Percentiles rank a stretch among this genome's conserved stretches.
Evolutionary conservation across 2,113 vertebrate genomes (phyloP).

Genomic region (Anthoscopus minutus): DNA sequence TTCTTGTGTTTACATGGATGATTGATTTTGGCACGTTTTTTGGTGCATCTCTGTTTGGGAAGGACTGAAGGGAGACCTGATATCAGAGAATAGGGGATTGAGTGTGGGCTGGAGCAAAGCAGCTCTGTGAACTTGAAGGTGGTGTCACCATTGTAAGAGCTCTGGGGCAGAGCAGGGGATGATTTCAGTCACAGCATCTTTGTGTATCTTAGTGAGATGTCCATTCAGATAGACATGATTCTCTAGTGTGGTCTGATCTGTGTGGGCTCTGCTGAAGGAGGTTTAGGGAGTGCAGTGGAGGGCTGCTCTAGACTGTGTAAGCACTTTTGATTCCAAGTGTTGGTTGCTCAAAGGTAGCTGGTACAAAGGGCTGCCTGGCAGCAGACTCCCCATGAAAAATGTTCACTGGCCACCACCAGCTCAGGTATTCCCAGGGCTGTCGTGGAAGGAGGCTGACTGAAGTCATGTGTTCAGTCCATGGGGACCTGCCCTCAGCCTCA

Average conservation of each 20-base stretch:
- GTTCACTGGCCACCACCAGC: rapidly evolving
- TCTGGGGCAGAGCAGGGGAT: background rate
- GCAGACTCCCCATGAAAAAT: background rate
- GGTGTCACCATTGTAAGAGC: background rate
- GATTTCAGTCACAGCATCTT: background rate
- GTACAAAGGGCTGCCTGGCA: background rate
- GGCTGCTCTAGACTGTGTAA: background rate
- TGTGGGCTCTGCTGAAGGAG: background rate
- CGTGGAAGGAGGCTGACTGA: background rate
- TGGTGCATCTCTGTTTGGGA: background rate
- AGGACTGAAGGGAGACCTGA: background rate
- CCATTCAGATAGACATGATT: background rate
- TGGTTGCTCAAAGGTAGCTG: background rate
- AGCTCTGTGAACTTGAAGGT: background rate
- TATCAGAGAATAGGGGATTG: background rate
- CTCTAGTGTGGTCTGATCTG: background rate
- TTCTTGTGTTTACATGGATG: background rate
- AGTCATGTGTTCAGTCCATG: rapidly evolving
- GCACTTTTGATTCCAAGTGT: background rate
- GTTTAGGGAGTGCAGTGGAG: background rate
- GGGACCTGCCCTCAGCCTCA: rapidly evolving
- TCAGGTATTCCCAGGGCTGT: background rate
- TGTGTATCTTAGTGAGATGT: background rate
- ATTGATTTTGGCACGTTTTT: background rate
- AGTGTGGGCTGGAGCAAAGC: background rate